phyloP scores from a whole-genome alignment of 2,888 invertebrate genomes.

The Incurvaria masculella region DNA sequence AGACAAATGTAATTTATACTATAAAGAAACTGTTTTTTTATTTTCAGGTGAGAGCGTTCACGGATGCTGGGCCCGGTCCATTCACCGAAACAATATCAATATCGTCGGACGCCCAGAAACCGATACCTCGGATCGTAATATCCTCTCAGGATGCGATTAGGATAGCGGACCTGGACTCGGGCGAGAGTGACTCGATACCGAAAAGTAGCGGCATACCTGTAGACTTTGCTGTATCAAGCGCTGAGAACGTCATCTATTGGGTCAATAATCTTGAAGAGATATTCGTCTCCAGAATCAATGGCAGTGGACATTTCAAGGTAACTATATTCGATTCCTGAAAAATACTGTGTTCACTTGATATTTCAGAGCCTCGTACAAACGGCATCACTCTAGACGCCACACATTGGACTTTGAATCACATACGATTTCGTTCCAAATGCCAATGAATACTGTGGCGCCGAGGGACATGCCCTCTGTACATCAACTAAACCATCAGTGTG shows the following conservation, averaged over 20 bases:
- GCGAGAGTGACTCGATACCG: constrained; percentile 56
- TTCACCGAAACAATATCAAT: constrained; percentile 61
- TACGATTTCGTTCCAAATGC: too few species aligned
- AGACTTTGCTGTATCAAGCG: constrained; percentile 64
- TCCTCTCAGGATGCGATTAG: constrained; percentile 70
- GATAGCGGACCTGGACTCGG: constrained; percentile 73
- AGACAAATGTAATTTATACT: too few species aligned
- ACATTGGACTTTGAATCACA: too few species aligned
- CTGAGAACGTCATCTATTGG: constrained; percentile 78
- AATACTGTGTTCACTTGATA: neutral
- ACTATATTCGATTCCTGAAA: constrained; percentile 3
- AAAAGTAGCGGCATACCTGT: constrained; percentile 66
- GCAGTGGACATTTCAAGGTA: constrained; percentile 49
- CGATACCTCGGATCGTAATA: constrained; percentile 75
- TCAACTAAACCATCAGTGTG: too few species aligned
- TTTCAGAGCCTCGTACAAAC: too few species aligned
- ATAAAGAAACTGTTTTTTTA: too few species aligned
- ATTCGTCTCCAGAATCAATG: constrained; percentile 58
- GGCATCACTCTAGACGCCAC: too few species aligned
- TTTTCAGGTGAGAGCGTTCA: constrained; percentile 75
- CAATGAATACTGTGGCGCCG: too few species aligned
- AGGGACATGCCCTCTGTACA: too few species aligned
- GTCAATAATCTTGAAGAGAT: constrained; percentile 73
- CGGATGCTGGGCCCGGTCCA: constrained; percentile 72
- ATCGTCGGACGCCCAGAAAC: constrained; percentile 66